Conservation (phyloP, 1,140 invertebrate species). For the Drosophila azteca region DNA sequence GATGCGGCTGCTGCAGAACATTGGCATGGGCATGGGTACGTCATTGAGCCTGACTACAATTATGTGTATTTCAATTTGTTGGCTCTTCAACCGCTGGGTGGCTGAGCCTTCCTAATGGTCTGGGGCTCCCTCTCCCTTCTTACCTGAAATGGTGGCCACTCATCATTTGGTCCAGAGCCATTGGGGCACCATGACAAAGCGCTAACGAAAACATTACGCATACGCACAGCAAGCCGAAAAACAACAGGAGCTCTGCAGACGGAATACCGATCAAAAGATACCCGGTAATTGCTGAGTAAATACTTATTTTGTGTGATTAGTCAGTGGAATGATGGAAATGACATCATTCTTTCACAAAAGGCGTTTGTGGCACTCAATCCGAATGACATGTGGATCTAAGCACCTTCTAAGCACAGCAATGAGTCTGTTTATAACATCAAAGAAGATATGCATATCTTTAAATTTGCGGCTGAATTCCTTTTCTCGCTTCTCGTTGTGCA, state of each 20-base stretch:
- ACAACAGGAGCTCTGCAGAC: neutral
- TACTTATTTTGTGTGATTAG: too few species aligned
- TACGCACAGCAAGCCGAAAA: slow-evolving; percentile 9
- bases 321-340: too few species aligned
- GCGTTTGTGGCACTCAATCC: too few species aligned
- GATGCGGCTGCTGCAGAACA: neutral
- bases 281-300: too few species aligned
- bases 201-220: slow-evolving; percentile 54
- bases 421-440: neutral
- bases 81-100: neutral
- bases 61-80: slow-evolving; percentile 35
- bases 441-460: too few species aligned
- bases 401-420: slow-evolving; percentile 12
- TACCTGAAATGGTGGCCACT: neutral
- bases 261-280: too few species aligned
- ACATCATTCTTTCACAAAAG: too few species aligned
- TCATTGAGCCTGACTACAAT: slow-evolving; percentile 35
- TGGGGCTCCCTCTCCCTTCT: too few species aligned
- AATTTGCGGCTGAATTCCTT: too few species aligned
- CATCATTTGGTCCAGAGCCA: slow-evolving; percentile 15
- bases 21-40: neutral
- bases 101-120: slow-evolving; percentile 25
- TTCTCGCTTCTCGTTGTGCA: neutral
- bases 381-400: too few species aligned
- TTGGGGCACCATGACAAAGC: slow-evolving; percentile 35